Evolutionary conservation across 1,140 invertebrate genomes (phyloP), one percentile per base, ranked within the genome.

Genomic region (Acyrthosiphon pisum): DNA sequence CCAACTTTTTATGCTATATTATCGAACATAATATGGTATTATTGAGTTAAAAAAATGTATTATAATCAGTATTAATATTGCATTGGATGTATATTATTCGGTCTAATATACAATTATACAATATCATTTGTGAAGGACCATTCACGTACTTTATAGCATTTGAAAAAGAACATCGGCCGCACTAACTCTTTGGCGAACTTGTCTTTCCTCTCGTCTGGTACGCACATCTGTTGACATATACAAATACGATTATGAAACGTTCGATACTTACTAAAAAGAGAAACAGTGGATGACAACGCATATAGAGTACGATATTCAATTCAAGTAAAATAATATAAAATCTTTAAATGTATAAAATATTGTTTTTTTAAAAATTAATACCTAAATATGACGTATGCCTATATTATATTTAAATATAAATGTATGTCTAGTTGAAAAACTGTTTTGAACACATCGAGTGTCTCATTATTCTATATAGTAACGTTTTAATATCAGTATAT

Each of bases 91-190:
- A 30, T 46, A 86, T 46, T 44, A 86, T 86, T 46, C 26, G 44
- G 22, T 53, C 37, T 30, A 26, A 44, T 8, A 35, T 46, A 46
- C 44, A 46, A 46, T 23, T 90, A 90, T 18, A 56, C 50, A 22
- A 35, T 84, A 30, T 86, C 18, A 86, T 86, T 26, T 7, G 3
- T 88, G 6, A 8, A 20, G 0, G 22, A 91, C 30, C 30, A 35
- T 56, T 53, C 3, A 88, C 90, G 7, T 95, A 96, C 96, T 94
- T 97, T 97, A 94, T 97, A 97, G 94, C 96, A 97, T 93, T 96
- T 95, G 95, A 97, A 97, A 95, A 97, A 97, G 95, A 97, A 96
- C 96, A 97, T 96, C 0, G 96, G 96, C 60, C 96, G 95, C 83
- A 96, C 96, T 11, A 97, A 95, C 94, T 97, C 96, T 88, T 96